A percentile compares a stretch with the other conserved stretches of the same genome.
phyloP scores from a whole-genome alignment of 2,888 invertebrate species.

The Choristoneura rosaceana region DNA sequence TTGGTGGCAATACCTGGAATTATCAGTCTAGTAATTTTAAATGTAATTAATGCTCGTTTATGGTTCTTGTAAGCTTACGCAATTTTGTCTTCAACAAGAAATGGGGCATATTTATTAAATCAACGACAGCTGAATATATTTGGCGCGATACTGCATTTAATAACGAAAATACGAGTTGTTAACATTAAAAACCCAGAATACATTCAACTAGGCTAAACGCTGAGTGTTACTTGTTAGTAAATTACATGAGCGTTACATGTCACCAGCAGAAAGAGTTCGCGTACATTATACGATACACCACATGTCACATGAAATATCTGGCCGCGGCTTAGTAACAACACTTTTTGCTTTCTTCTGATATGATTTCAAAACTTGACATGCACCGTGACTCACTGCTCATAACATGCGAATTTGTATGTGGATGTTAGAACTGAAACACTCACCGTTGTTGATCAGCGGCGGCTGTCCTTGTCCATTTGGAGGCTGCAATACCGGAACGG shows the following conservation, averaged over 20 bases:
- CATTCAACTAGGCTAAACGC: too few relatives aligned
- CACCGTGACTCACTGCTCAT: slow-evolving; percentile 50
- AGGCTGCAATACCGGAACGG: slow-evolving; percentile 48
- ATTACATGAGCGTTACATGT: too few relatives aligned
- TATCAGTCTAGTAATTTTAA: neutral
- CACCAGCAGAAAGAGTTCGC: neutral
- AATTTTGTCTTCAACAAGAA: neutral
- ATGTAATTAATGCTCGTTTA: neutral
- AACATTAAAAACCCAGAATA: too few relatives aligned
- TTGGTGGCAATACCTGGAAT: neutral
- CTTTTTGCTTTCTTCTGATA: neutral
- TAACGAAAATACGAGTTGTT: too few relatives aligned
- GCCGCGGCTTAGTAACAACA: neutral
- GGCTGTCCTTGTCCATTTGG: slow-evolving; percentile 49
- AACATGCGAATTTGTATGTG: slow-evolving; percentile 21
- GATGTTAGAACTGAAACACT: neutral
- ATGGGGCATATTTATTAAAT: too few relatives aligned
- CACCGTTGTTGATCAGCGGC: slow-evolving; percentile 26
- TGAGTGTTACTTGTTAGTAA: too few relatives aligned
- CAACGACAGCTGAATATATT: too few relatives aligned
- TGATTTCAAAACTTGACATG: slow-evolving; percentile 45
- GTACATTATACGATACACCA: neutral
- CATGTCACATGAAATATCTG: neutral
- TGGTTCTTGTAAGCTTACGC: neutral
- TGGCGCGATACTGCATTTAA: too few relatives aligned